Base-by-base conservation (phyloP, 2,113 vertebrate genomes). In the Coracopsis vasa region DNA sequence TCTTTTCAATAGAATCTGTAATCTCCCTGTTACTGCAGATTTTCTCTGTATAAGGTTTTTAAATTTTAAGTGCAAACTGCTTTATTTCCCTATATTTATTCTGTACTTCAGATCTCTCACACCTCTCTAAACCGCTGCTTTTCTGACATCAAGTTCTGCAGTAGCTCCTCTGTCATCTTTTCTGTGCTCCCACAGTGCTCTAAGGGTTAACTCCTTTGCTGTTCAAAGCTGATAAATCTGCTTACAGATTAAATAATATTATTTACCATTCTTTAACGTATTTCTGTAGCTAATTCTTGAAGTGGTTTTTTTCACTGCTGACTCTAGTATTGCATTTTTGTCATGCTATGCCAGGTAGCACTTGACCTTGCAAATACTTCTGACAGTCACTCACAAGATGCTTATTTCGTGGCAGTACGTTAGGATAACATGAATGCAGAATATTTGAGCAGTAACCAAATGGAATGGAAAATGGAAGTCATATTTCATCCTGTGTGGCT, bases 401-500 rank as follows among this genome's bases (percentile, higher is more conserved):
- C 80, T 78, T 88, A 45, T 93, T 94, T 85, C 67, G 94, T 95
- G 90, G 87, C 39, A 35, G 14, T 93, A 94, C 88, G 17, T 90
- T 53, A 54, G 88, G 94, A 96, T 97, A 97, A 94, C 94, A 95
- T 95, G 89, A 96, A 95, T 97, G 95, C 95, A 87, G 97, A 97
- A 96, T 97, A 95, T 97, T 97, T 97, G 96, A 97, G 74, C 92
- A 94, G 96, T 91, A 97, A 96, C 91, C 90, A 97, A 95, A 96
- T 83, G 94, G 97, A 97, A 98, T 98, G 97, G 95, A 95, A 97
- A 96, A 90, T 96, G 85, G 92, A 94, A 96, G 97, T 98, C 64
- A 9, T 98, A 98, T 98, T 98, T 98, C 98, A 98, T 98, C 96
- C 92, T 96, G 93, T 75, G 92, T 93, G 88, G 89, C 74, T 96